Percentiles rank a stretch among this genome's conserved stretches.
These are phyloP conservation scores for Phylloscopus collybita DNA, from an alignment of 2,797 vertebrate species.

Conservation along the genomic window DNA sequence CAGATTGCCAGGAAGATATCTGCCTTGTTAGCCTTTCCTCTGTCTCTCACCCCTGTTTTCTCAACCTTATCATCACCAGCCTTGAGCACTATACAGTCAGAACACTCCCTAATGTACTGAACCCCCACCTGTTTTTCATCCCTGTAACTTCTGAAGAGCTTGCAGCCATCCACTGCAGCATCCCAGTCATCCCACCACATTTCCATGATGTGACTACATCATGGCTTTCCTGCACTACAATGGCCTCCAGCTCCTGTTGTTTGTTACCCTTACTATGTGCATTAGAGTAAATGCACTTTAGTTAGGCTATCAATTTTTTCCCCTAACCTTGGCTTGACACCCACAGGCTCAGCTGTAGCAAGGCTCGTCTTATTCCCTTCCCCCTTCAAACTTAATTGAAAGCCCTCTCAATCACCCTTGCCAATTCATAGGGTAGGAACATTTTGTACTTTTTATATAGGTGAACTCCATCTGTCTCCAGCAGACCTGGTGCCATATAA, in stretches of 20 bases:
- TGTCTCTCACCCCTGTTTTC: neutral
- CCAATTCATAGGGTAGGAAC: neutral
- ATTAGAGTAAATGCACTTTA: neutral
- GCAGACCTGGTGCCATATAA: neutral
- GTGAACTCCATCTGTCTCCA: neutral
- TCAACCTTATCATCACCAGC: no score
- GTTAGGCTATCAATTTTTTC: neutral
- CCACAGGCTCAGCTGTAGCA: neutral
- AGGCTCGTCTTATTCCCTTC: neutral
- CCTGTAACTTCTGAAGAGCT: neutral
- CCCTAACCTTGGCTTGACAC: neutral
- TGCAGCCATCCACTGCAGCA: no score
- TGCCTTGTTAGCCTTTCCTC: neutral
- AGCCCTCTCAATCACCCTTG: neutral
- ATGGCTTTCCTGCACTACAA: neutral
- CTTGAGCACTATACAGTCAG: neutral
- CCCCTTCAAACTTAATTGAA: neutral
- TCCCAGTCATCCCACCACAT: neutral
- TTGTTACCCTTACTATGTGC: no score
- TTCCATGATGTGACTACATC: neutral
- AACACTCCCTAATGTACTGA: neutral
- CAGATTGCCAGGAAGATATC: neutral
- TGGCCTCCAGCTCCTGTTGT: neutral
- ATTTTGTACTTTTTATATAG: neutral
- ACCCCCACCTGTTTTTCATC: neutral